phyloP scores from a whole-genome alignment of 2,888 invertebrate species.

The Chydorus sphaericus region DNA sequence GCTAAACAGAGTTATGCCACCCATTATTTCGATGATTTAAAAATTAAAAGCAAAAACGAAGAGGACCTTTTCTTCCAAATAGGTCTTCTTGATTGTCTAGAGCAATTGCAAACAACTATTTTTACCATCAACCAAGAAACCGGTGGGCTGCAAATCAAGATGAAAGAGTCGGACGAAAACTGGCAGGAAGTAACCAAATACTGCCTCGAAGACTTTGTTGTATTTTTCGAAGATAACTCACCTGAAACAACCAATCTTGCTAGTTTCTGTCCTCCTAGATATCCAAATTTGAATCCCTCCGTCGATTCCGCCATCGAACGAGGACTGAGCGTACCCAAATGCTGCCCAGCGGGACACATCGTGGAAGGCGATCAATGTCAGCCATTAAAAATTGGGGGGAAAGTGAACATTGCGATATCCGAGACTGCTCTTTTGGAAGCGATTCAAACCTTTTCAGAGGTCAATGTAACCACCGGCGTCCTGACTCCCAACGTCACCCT shows the following conservation, averaged over 20 bases:
- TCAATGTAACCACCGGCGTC: too few relatives aligned
- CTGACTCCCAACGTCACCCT: background rate
- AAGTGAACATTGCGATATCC: background rate
- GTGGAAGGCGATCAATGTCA: background rate
- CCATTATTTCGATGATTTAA: background rate
- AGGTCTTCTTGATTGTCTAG: background rate
- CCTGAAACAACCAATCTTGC: background rate
- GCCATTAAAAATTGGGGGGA: background rate
- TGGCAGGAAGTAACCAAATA: background rate
- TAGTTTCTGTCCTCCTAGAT: too few relatives aligned
- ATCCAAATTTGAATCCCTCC: too few relatives aligned
- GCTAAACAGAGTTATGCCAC: background rate
- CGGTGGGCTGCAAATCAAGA: background rate
- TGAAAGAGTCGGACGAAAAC: background rate
- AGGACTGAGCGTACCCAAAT: constrained; percentile 9
- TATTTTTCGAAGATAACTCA: background rate
- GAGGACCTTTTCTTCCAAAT: background rate
- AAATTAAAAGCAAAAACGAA: background rate
- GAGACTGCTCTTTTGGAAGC: too few relatives aligned
- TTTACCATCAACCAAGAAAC: background rate
- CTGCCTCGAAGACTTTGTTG: constrained; percentile 11
- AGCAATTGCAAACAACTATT: background rate
- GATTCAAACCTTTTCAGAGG: too few relatives aligned
- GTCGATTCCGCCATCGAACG: background rate
- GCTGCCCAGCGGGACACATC: background rate